Evolutionary conservation across 1,140 invertebrate species (phyloP).

Genomic region (Aphidius ervi): DNA sequence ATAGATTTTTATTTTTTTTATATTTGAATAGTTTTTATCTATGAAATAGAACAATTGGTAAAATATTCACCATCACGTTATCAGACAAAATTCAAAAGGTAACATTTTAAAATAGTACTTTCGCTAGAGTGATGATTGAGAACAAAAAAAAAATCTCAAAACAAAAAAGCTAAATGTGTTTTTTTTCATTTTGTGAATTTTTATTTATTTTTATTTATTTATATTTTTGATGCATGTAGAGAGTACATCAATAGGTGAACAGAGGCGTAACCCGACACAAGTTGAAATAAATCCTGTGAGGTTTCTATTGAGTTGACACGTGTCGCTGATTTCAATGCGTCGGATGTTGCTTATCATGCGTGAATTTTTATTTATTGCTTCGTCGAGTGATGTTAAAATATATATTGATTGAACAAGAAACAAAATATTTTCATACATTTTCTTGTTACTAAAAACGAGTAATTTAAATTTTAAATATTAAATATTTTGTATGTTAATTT

Average conservation of each 20-base stretch:
- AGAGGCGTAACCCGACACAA: conserved; percentile 20
- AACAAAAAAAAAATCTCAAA: conserved; percentile 4
- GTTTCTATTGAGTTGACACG: conserved; percentile 38
- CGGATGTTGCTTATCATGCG: conserved; percentile 36
- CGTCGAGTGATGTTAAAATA: conserved; percentile 19
- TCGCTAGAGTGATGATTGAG: not conserved
- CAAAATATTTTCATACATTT: too few species aligned
- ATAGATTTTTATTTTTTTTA: not conserved
- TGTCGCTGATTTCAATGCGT: conserved; percentile 37
- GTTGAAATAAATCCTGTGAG: conserved; percentile 41
- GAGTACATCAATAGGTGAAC: conserved; percentile 20
- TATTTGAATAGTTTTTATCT: not conserved
- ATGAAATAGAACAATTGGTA: not conserved
- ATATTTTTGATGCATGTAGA: conserved; percentile 1
- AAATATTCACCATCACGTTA: not conserved
- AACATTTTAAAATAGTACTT: too few species aligned
- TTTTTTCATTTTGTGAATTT: not conserved
- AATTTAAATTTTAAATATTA: not conserved
- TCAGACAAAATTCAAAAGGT: too few species aligned
- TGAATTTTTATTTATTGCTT: conserved; percentile 38
- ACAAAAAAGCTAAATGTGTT: not conserved
- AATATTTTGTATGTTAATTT: not conserved
- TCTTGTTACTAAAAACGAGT: not conserved
- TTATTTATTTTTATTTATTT: not conserved
- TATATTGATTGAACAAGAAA: conserved; percentile 19